These are phyloP conservation scores for Orientallactaga sibirica DNA, from an alignment of 2,797 vertebrate species.

Conservation along the genomic window DNA sequence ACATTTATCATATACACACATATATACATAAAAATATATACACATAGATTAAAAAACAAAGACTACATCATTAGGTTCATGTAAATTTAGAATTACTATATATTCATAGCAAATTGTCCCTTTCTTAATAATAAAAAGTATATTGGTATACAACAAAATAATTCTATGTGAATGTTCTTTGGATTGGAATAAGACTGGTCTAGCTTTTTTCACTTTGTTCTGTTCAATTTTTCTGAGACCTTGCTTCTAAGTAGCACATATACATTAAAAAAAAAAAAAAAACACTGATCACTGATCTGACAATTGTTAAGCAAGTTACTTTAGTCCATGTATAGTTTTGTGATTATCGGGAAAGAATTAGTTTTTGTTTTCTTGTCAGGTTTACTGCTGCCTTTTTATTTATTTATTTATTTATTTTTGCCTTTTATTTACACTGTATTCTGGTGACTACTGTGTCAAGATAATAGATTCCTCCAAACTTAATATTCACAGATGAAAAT, in stretches of 20 bases:
- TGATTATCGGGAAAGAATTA: neutral
- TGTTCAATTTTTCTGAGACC: neutral
- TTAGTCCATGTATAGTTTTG: neutral
- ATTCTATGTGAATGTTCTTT: neutral
- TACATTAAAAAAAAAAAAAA: too few species aligned
- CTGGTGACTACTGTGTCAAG: neutral
- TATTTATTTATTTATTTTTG: neutral
- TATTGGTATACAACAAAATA: slow-evolving; percentile 2
- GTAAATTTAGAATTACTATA: slow-evolving; percentile 23
- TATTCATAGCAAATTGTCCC: neutral
- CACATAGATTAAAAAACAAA: too few species aligned
- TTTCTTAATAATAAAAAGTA: slow-evolving; percentile 24
- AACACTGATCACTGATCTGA: neutral
- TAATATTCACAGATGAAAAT: neutral
- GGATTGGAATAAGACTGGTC: neutral
- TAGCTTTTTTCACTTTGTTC: neutral
- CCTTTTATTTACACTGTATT: neutral
- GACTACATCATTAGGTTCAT: neutral
- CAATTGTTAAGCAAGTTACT: neutral
- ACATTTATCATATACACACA: too few species aligned
- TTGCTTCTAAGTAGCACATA: slow-evolving; percentile 21
- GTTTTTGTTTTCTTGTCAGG: neutral
- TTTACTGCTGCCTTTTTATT: neutral
- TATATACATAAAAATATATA: too few species aligned
- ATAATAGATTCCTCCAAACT: neutral